Conservation (phyloP, 2,888 invertebrate species). For the Cheilosia impressa region DNA sequence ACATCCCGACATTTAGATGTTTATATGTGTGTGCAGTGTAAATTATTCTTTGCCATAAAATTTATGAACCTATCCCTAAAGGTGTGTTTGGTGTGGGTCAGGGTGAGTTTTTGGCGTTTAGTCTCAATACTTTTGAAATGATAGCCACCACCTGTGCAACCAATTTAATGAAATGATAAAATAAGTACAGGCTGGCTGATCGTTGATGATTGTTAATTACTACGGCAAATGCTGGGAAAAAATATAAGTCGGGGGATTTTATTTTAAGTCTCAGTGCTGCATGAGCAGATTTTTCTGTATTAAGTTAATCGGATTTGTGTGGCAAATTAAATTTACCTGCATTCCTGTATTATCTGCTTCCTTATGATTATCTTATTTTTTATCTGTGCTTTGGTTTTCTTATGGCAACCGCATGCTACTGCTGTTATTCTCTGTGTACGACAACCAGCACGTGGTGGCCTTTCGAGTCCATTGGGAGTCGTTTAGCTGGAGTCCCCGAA, state of each 20-base stretch:
- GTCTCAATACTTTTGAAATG: slow-evolving; percentile 54
- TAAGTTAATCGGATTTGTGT: slow-evolving; percentile 67
- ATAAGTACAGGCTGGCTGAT: background rate
- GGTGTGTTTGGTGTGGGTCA: background rate
- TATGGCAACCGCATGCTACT: slow-evolving; percentile 5
- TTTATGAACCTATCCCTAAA: slow-evolving; percentile 17
- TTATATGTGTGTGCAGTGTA: background rate
- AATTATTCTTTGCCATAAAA: slow-evolving; percentile 21
- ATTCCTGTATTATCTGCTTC: slow-evolving; percentile 12
- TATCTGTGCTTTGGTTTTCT: slow-evolving; percentile 4
- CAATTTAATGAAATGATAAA: background rate
- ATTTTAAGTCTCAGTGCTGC: background rate
- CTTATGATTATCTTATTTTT: slow-evolving; percentile 2
- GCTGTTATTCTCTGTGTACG: background rate
- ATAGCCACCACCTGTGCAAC: no score
- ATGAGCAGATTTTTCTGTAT: slow-evolving; percentile 8
- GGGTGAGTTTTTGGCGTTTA: slow-evolving; percentile 32
- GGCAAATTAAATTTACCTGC: slow-evolving; percentile 51
- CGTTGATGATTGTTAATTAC: background rate
- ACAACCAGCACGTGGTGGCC: slow-evolving; percentile 6
- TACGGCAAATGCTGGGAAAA: background rate
- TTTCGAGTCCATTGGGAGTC: slow-evolving; percentile 47
- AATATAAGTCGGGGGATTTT: background rate
- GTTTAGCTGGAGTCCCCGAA: slow-evolving; percentile 17
- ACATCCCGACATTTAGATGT: slow-evolving; percentile 33